Base-by-base conservation (phyloP, 2,888 invertebrate species). In the Xylota segnis region DNA sequence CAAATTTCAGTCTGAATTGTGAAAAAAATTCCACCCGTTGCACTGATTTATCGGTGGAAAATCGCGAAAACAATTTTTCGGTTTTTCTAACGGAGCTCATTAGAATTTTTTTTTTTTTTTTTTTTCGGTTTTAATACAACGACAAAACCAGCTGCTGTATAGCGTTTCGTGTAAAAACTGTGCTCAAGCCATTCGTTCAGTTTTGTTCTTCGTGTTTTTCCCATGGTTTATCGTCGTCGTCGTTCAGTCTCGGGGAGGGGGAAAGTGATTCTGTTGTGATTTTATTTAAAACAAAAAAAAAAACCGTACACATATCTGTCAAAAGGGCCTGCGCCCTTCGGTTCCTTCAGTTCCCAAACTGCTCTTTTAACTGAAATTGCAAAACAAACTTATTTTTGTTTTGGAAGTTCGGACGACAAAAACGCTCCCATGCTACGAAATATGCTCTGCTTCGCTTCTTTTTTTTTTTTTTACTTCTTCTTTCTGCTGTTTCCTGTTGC, bases 61-160 rank as follows among this genome's bases (percentile, higher is more conserved):
- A 16, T 47, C 59, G 47, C 58, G 50, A 61, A 72, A 72, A 61
- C 34, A 56, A 7, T n/a, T 71, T 59, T 59, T 47, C 12, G 5
- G 4, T 7, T 65, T 47, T 32, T 40, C 52, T 72, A 65, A 65
- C 72, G 72, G 65, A 72, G 50, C 23, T 63, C 6, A 16, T 37
- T n/a, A 56, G 2, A 16, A 6, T 10, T 50, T 29, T 23, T 1
- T 2, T 23, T 23, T 2, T 23, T 23, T 23, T 23, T 23, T 23
- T 23, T 23, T 23, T 23, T 23, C 3, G 1, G 1, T 23, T 23
- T 1, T 3, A 45, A 63, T n/a, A 54, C 59, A 61, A 18, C 32
- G 12, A 52, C 43, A 52, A 79, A 81, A 81, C 75, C 75, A 81
- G 75, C 81, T 75, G 74, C 81, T 74, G 52, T 40, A 34, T 16